Evolutionary conservation across 2,113 vertebrate genomes (phyloP).

Genomic region (Synchiropus splendidus): DNA sequence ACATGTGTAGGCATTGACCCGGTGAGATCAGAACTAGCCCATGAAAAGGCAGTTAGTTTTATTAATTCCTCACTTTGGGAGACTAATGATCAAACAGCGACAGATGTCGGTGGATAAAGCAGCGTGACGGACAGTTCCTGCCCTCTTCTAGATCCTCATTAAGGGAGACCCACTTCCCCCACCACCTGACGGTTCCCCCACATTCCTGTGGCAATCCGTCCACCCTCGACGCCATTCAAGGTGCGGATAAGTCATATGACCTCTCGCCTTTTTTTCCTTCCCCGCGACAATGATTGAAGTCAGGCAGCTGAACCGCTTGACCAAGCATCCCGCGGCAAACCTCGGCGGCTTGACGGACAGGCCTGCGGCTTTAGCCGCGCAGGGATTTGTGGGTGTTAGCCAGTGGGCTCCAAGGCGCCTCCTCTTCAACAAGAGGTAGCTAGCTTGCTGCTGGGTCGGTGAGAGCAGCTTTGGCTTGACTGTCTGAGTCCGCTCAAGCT

Average conservation of each 20-base stretch:
- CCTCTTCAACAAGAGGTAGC: slow-evolving; percentile 28
- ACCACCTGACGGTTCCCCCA: slow-evolving; percentile 13
- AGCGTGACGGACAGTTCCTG: slow-evolving; percentile 49
- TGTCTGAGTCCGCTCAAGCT: no score
- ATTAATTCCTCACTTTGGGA: no score
- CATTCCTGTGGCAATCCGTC: slow-evolving; percentile 62
- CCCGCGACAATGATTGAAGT: slow-evolving; percentile 52
- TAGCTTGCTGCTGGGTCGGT: slow-evolving; percentile 11
- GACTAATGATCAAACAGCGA: no score
- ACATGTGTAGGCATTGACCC: no score
- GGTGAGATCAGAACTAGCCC: no score
- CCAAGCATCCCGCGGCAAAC: slow-evolving; percentile 49
- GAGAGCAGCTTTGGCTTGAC: slow-evolving; percentile 25
- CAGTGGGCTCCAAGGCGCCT: slow-evolving; percentile 43
- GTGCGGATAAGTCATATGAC: slow-evolving; percentile 65
- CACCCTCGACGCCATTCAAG: slow-evolving; percentile 56
- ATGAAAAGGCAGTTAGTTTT: no score
- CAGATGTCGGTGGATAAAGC: slow-evolving; percentile 20
- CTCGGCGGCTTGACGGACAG: slow-evolving; percentile 56
- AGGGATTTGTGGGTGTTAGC: slow-evolving; percentile 44
- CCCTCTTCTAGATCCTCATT: slow-evolving; percentile 55
- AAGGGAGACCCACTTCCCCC: slow-evolving; percentile 36
- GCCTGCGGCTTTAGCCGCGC: slow-evolving; percentile 36
- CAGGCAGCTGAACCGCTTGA: slow-evolving; percentile 46
- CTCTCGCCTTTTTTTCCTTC: slow-evolving; percentile 44